phyloP scores from a whole-genome alignment of 1,140 invertebrate genomes.

The Saccostrea cuccullata region DNA sequence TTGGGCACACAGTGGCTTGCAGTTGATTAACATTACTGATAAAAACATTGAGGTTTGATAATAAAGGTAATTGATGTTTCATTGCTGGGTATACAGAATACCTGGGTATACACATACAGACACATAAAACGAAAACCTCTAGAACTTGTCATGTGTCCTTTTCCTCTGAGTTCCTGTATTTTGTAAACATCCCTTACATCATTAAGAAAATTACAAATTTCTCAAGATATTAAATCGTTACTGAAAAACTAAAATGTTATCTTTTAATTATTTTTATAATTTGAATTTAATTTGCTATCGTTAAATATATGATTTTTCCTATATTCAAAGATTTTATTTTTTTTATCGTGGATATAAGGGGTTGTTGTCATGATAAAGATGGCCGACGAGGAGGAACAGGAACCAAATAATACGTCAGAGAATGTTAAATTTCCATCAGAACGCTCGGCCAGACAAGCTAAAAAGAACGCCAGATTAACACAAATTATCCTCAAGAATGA shows the following conservation, averaged over 20 bases:
- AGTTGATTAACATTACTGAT: too few relatives aligned
- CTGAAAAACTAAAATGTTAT: background rate
- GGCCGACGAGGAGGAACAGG: conserved; percentile 49
- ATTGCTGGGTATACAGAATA: too few relatives aligned
- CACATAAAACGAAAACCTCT: background rate
- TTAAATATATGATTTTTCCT: background rate
- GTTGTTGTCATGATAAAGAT: conserved; percentile 53
- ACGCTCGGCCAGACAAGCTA: conserved; percentile 49
- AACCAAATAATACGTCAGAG: conserved; percentile 33
- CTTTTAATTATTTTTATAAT: too few relatives aligned
- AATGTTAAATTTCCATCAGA: background rate
- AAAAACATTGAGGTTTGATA: too few relatives aligned
- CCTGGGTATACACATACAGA: too few relatives aligned
- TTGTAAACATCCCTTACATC: conserved; percentile 30
- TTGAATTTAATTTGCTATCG: too few relatives aligned
- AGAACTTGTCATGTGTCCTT: background rate
- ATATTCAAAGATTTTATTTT: background rate
- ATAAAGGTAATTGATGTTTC: too few relatives aligned
- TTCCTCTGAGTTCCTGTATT: background rate
- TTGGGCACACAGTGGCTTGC: too few relatives aligned
- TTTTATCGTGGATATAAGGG: conserved; percentile 20
- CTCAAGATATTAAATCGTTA: background rate
- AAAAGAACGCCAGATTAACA: conserved; percentile 49
- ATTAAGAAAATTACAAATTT: background rate
- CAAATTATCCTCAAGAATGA: conserved; percentile 50